phyloP scores from a whole-genome alignment of 2,113 vertebrate species.

The Trematocara stigmaticum region DNA sequence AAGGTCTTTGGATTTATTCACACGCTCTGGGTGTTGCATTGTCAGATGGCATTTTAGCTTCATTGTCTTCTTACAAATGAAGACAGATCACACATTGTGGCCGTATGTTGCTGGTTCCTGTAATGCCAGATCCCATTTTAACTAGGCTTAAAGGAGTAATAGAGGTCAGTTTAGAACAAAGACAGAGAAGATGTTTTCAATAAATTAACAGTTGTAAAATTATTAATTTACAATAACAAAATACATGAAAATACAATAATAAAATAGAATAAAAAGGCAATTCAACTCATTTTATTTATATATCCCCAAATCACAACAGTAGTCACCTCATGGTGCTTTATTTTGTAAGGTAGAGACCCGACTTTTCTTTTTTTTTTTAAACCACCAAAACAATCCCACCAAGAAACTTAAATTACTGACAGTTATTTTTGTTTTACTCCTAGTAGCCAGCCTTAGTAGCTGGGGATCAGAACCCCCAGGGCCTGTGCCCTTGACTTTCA shows the following conservation, averaged over 20 bases:
- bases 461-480: fast-evolving
- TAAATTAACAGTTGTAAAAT: neutral
- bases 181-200: neutral
- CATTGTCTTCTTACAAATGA: neutral
- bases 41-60: neutral
- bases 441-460: neutral
- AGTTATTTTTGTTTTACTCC: neutral
- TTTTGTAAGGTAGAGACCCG: neutral
- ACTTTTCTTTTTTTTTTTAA: neutral
- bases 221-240: neutral
- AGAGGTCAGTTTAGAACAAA: neutral
- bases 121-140: neutral
- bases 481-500: neutral
- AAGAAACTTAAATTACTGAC: neutral
- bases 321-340: neutral
- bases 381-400: neutral
- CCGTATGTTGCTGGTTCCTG: neutral
- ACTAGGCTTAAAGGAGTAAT: neutral
- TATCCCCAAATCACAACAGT: neutral
- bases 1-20: neutral
- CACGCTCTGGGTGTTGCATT: neutral
- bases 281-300: neutral
- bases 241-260: neutral
- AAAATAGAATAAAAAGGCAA: neutral
- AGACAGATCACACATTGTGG: neutral